Conservation (phyloP, 1,140 invertebrate species). For the Calycopis cecrops region DNA sequence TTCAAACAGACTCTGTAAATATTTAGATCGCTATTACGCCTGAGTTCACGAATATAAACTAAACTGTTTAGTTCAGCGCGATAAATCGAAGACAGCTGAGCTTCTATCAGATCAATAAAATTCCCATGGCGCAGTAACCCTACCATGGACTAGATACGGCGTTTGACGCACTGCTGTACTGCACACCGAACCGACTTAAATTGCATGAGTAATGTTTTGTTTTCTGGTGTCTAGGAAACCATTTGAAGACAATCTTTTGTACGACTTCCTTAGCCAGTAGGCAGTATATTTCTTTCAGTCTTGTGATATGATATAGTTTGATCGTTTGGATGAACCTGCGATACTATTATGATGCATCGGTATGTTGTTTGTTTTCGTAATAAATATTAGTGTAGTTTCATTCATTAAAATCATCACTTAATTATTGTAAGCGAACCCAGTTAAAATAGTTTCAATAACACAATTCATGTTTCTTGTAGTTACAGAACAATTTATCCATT, state of each 20-base stretch:
- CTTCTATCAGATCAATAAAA: conserved; percentile 55
- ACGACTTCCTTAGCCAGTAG: conserved; percentile 2
- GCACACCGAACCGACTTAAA: background rate
- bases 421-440: too few species aligned
- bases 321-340: conserved; percentile 50
- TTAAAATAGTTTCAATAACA: too few species aligned
- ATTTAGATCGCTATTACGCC: conserved; percentile 6
- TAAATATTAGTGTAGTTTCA: too few species aligned
- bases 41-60: conserved; percentile 31
- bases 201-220: conserved; percentile 11
- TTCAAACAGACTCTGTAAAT: conserved; percentile 2
- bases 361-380: conserved; percentile 24
- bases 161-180: background rate
- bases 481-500: too few species aligned
- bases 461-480: too few species aligned
- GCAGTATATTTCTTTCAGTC: conserved; percentile 12
- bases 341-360: conserved; percentile 66
- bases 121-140: conserved; percentile 51
- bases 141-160: conserved; percentile 1
- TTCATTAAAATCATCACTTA: too few species aligned
- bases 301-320: conserved; percentile 1
- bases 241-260: conserved; percentile 12
- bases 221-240: conserved; percentile 8
- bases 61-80: conserved; percentile 23
- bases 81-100: conserved; percentile 37